Conservation (phyloP, 2,797 vertebrate genomes). For the Pseudomugil tenellus region DNA sequence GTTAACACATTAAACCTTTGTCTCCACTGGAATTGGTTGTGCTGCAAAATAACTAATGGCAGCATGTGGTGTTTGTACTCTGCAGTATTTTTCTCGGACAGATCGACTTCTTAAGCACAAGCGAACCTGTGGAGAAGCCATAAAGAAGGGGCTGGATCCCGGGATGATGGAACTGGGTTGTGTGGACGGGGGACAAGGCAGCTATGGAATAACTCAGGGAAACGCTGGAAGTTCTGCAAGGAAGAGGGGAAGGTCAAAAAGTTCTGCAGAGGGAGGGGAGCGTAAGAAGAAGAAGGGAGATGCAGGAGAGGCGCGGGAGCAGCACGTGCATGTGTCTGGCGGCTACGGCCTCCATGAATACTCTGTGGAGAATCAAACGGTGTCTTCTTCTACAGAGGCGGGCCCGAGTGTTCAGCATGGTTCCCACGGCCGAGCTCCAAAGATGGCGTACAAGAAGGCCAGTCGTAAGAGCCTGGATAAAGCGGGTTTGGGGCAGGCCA, state of each 20-base stretch:
- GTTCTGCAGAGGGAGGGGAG: conserved; percentile 85
- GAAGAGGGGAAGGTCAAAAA: conserved; percentile 92
- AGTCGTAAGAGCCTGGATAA: conserved; percentile 89
- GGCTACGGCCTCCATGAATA: conserved; percentile 88
- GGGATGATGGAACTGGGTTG: conserved; percentile 85
- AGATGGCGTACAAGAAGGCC: conserved; percentile 93
- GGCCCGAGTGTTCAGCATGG: conserved; percentile 87
- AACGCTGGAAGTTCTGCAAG: conserved; percentile 86
- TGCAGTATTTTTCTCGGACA: conserved; percentile 97
- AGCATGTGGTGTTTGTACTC: conserved; percentile 25
- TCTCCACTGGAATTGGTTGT: neutral
- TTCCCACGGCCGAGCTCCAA: conserved; percentile 88
- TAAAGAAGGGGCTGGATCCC: conserved; percentile 90
- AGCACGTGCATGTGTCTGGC: conserved; percentile 75
- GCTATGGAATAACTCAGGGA: conserved; percentile 93
- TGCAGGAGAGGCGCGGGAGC: conserved; percentile 51
- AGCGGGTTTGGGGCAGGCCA: conserved; percentile 82
- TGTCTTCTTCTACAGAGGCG: conserved; percentile 85
- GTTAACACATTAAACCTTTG: conserved; percentile 3
- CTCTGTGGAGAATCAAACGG: conserved; percentile 86
- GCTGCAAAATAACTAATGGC: conserved; percentile 1
- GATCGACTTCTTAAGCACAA: conserved; percentile 99
- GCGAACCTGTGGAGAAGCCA: conserved; percentile 95
- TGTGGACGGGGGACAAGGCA: conserved; percentile 87
- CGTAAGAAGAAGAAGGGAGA: conserved; percentile 88